Evolutionary conservation across 2,888 invertebrate species (phyloP).

Genomic region (Ctenicera cuprea): DNA sequence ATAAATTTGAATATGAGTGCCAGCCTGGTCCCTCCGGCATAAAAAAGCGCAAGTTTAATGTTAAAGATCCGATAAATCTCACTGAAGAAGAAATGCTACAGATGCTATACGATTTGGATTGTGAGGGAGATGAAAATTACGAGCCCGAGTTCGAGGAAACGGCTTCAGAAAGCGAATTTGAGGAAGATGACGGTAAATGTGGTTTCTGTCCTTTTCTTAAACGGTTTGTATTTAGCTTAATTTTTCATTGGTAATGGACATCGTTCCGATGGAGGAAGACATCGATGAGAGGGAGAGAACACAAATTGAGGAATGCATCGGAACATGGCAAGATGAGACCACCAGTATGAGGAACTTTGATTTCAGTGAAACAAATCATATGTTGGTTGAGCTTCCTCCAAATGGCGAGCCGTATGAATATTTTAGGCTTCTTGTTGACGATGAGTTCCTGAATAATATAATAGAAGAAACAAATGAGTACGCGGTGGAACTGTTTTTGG

Average conservation of each 20-base stretch:
- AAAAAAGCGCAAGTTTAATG: not conserved
- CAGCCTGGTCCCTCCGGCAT: not conserved
- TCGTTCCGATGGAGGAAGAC: not conserved
- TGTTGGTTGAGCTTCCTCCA: no score
- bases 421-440: slow-evolving; percentile 11
- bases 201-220: not conserved
- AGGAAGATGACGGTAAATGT: not conserved
- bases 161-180: not conserved
- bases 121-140: not conserved
- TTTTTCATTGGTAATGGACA: slow-evolving; percentile 1
- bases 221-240: not conserved
- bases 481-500: slow-evolving; percentile 27
- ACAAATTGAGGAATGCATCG: not conserved
- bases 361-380: not conserved
- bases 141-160: not conserved
- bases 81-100: slow-evolving; percentile 9
- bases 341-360: not conserved
- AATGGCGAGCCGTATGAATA: slow-evolving; percentile 13
- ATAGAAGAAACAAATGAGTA: slow-evolving; percentile 38
- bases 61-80: not conserved
- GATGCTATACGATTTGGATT: not conserved
- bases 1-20: no score
- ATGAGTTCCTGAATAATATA: slow-evolving; percentile 3
- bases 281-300: not conserved
- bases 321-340: not conserved